Evolutionary conservation across 2,797 vertebrate genomes (phyloP).

Genomic region (Molossus alvarezi): DNA sequence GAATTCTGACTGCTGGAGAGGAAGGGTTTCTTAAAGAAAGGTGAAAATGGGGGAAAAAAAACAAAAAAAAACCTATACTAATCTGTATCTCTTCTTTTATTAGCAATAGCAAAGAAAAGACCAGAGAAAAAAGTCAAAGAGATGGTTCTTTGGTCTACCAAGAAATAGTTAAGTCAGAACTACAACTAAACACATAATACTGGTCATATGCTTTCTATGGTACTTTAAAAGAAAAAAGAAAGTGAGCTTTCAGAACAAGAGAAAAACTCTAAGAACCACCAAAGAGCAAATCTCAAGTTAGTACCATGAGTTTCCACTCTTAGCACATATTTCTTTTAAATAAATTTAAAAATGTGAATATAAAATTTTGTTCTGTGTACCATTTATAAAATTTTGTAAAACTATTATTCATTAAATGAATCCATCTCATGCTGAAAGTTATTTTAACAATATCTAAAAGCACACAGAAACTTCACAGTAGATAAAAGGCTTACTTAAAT

Average conservation of each 20-base stretch:
- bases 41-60: constrained; percentile 17
- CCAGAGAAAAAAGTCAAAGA: background rate
- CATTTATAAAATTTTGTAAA: background rate
- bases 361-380: constrained; percentile 53
- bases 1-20: constrained; percentile 74
- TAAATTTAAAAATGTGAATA: constrained; percentile 27
- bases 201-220: background rate
- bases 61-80: constrained; percentile 13
- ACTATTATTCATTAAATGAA: background rate
- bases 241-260: constrained; percentile 9
- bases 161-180: constrained; percentile 17
- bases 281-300: constrained; percentile 43
- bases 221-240: background rate
- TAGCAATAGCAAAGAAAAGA: constrained; percentile 31
- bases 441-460: constrained; percentile 54
- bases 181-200: constrained; percentile 9
- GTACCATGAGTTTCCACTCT: background rate
- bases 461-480: background rate
- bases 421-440: background rate
- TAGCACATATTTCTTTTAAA: constrained; percentile 53
- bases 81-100: constrained; percentile 64
- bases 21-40: constrained; percentile 67
- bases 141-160: constrained; percentile 24
- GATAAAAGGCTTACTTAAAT: background rate
- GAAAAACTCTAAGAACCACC: constrained; percentile 49